Evolutionary conservation across 2,797 vertebrate genomes (phyloP), one percentile per base, ranked within the genome.

Genomic region (Epinephelus malabaricus): DNA sequence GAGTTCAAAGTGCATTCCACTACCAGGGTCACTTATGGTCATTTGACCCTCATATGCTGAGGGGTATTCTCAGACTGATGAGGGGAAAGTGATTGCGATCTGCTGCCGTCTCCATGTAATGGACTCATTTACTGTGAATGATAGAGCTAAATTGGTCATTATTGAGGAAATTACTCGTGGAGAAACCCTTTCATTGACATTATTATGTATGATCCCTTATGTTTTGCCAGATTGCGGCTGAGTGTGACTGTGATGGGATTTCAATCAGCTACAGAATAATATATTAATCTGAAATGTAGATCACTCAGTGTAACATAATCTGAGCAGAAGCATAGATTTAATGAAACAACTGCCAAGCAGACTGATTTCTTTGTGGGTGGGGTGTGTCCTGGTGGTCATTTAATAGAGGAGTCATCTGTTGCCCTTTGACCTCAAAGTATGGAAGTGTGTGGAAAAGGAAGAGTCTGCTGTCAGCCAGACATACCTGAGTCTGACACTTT

Each of bases 1-100:
- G 76, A 88, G 94, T 17, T 94, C 90, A 90, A 78, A 91, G 81
- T 82, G 70, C 86, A 83, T 85, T 88, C 81, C 85, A 54, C 77
- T 74, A 81, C 56, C 82, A 61, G 83, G 81, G 87, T 92, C 88
- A 78, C 66, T 63, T 82, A 45, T 54, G 67, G 78, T 80, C 86
- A 74, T 79, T 51, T 85, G 78, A 89, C 81, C 82, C 73, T 61
- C 4, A 49, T 27, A 30, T 69, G 15, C 67, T 69, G 14, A 38
- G 69, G 79, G 81, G 84, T 90, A 91, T 92, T 93, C 86, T 89
- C 75, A 88, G 84, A 76, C 62, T 54, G 68, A 85, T 83, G 87
- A 84, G 63, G 68, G 50, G 71, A 84, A 70, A 69, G 79, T 69
- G 71, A 91, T 84, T 54, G 55, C 25, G 2, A 90, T 93, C 78